Evolutionary conservation across 2,888 invertebrate genomes (phyloP).

Genomic region (Macaria notata): DNA sequence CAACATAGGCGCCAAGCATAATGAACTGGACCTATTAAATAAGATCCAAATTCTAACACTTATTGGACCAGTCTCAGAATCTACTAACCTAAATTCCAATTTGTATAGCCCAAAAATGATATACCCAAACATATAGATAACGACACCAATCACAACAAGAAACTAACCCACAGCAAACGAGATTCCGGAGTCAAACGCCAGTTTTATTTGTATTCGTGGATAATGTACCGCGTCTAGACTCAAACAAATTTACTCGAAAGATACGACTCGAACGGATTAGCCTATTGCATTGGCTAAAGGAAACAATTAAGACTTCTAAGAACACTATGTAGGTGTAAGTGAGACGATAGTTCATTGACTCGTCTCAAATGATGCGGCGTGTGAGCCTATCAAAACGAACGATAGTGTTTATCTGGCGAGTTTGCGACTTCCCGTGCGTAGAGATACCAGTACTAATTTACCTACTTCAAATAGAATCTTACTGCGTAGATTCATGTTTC

Average conservation of each 20-base stretch:
- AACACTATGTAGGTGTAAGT: conserved; percentile 11
- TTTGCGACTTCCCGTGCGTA: conserved; percentile 30
- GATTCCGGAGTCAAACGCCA: too few relatives aligned
- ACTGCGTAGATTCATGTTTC: conserved; percentile 13
- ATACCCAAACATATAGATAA: neutral
- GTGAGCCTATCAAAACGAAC: conserved; percentile 22
- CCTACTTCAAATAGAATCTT: conserved; percentile 18
- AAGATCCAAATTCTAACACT: conserved; percentile 4
- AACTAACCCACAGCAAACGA: too few relatives aligned
- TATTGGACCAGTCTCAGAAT: conserved; percentile 6
- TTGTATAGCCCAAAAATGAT: neutral
- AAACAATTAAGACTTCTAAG: conserved; percentile 6
- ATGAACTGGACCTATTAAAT: conserved; percentile 10
- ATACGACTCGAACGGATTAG: too few relatives aligned
- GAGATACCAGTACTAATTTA: conserved; percentile 24
- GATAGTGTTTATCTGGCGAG: conserved; percentile 28
- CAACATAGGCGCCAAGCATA: neutral
- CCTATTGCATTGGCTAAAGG: neutral
- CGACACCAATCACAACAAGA: too few relatives aligned
- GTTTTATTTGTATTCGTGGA: too few relatives aligned
- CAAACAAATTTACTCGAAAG: too few relatives aligned
- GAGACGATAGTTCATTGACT: conserved; percentile 17
- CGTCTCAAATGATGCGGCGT: conserved; percentile 17
- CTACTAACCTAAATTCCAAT: conserved; percentile 11
- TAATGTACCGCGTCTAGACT: too few relatives aligned